A percentile compares a stretch with the other conserved stretches of the same genome.
These are phyloP conservation scores for Tipula unca DNA, from an alignment of 2,888 invertebrate species.

Conservation along the genomic window DNA sequence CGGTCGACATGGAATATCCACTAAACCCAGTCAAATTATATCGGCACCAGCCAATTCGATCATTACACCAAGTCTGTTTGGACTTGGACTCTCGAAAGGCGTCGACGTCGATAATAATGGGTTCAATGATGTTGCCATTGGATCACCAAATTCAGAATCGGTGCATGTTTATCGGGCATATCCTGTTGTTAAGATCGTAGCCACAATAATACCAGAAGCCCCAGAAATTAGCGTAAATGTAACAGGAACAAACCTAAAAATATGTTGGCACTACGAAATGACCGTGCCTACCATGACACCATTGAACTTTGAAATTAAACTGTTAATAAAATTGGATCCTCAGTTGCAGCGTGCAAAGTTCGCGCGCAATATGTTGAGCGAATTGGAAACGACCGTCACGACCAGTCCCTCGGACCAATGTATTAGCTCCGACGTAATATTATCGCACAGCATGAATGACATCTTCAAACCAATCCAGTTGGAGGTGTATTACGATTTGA, in stretches of 20 bases:
- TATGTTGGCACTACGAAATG: background rate
- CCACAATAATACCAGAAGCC: slow-evolving; percentile 17
- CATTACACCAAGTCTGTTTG: slow-evolving; percentile 22
- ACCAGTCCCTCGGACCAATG: background rate
- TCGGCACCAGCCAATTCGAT: background rate
- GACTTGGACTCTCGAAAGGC: slow-evolving; percentile 29
- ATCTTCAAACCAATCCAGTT: slow-evolving; percentile 9
- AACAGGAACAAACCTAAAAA: background rate
- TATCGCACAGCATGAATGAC: background rate
- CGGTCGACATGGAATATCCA: slow-evolving; percentile 47
- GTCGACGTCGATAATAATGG: slow-evolving; percentile 32
- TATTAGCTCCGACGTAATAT: background rate
- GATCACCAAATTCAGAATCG: slow-evolving; percentile 31
- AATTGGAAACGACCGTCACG: background rate
- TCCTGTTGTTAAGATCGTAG: slow-evolving; percentile 28
- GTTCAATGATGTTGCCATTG: slow-evolving; percentile 28
- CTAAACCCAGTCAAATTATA: slow-evolving; percentile 48
- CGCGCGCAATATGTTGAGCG: background rate
- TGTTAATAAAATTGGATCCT: slow-evolving; percentile 9
- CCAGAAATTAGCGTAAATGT: background rate
- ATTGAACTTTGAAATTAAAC: background rate
- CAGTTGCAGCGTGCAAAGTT: slow-evolving; percentile 2
- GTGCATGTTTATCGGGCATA: slow-evolving; percentile 31
- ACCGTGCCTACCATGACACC: background rate
- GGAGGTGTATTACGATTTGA: slow-evolving; percentile 1